Evolutionary conservation across 2,888 invertebrate species (phyloP).

Genomic region (Sipha maydis): DNA sequence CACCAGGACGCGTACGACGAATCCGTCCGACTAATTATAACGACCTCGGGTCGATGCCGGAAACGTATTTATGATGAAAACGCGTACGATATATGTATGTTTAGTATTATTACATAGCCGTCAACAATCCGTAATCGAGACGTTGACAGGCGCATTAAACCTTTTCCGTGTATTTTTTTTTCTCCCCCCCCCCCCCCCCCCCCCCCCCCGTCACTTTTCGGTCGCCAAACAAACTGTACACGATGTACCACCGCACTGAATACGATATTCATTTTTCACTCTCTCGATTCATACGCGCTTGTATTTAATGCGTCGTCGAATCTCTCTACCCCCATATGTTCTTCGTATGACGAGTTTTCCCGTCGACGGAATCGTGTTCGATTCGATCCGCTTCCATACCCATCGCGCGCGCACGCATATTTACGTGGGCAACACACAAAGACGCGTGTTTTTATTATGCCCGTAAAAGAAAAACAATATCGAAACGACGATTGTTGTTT

Average conservation of each 20-base stretch:
- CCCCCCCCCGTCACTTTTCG: neutral
- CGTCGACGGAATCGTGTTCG: neutral
- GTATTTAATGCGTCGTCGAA: too few relatives aligned
- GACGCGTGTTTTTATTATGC: neutral
- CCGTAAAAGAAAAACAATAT: neutral
- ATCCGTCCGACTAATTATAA: conserved; percentile 32
- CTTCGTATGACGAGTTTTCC: neutral
- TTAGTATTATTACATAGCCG: neutral
- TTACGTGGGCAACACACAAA: neutral
- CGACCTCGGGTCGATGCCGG: neutral
- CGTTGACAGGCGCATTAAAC: conserved; percentile 21
- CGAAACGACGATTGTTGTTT: neutral
- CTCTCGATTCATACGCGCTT: neutral
- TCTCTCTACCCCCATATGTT: neutral
- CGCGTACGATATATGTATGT: neutral
- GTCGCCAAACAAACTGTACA: neutral
- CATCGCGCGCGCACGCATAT: too few relatives aligned
- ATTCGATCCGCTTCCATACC: neutral
- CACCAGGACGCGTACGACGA: too few relatives aligned
- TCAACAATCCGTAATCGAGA: conserved; percentile 21
- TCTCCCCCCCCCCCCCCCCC: neutral
- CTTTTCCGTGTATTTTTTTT: conserved; percentile 25
- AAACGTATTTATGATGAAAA: conserved; percentile 3
- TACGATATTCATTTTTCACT: neutral
- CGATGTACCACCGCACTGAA: too few relatives aligned